A percentile compares a stretch with the other conserved stretches of the same genome.
phyloP scores from a whole-genome alignment of 2,113 vertebrate species.

The Apeltes quadracus region DNA sequence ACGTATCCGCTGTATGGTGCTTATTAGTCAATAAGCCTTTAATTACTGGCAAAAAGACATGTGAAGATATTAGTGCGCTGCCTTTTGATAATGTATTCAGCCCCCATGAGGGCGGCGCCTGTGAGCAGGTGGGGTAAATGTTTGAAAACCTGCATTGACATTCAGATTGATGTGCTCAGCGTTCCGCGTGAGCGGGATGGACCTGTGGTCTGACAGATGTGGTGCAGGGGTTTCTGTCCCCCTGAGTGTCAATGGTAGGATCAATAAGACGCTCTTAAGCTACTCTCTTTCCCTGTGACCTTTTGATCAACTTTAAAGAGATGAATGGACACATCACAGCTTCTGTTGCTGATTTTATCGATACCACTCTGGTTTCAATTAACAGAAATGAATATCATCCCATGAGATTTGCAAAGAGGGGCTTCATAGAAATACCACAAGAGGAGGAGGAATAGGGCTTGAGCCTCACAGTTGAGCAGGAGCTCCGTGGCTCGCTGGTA shows the following conservation, averaged over 20 bases:
- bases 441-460: not conserved
- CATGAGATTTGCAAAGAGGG: not conserved
- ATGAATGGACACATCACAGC: not conserved
- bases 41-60: not conserved
- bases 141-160: not conserved
- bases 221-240: conserved; percentile 12
- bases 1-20: not conserved
- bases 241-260: not conserved
- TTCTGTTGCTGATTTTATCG: not conserved
- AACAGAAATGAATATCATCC: not conserved
- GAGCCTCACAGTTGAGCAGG: not conserved
- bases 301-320: conserved; percentile 19
- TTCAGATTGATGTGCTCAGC: conserved; percentile 3
- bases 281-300: conserved; percentile 28
- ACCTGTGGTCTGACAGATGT: conserved; percentile 15
- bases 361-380: not conserved
- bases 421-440: not conserved
- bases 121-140: not conserved
- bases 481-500: not conserved
- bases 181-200: not conserved
- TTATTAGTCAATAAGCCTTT: not conserved
- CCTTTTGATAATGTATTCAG: not conserved
- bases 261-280: conserved; percentile 24
- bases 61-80: not conserved
- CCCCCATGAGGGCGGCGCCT: not conserved